Evolutionary conservation across 2,888 invertebrate species (phyloP), one percentile per base, ranked within the genome.

Genomic region (Troides oblongomaculatus): DNA sequence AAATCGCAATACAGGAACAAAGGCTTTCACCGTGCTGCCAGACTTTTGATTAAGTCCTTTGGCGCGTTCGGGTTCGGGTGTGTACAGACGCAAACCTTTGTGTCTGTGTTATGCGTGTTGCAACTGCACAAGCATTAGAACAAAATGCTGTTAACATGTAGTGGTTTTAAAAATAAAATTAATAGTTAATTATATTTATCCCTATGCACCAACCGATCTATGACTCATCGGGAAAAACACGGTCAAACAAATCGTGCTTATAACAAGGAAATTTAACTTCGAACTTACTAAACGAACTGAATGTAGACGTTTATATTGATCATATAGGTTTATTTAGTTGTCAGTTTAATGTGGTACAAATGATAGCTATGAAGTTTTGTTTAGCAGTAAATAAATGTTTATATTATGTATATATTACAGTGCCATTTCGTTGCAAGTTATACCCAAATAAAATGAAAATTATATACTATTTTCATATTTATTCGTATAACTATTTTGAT

Each of bases 1-100:
- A 56, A 63, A n/a, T 46, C 58, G 30, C 56, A 36, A 66, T 56
- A 39, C 56, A 56, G 58, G 21, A 58, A 70, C 66, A 66, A 66
- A 66, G 58, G 23, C 10, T 21, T 65, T 43, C 17, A 23, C 36
- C 30, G 60, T 53, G 46, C 59, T 18, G 66, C 3, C 58, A 53
- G 65, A 63, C 63, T 58, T 66, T 63, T 70, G 66, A 70, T 70
- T 66, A 66, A 59, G 63, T 66, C 70, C 70, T 70, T 70, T 70
- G 70, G 53, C 46, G 58, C 57, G 46, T 59, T 65, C 30, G 30
- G 39, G 39, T 50, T 21, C 21, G 21, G 21, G 21, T 36, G 60
- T 21, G 64, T 30, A 39, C 50, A 53, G 3, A 7, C 53, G n/a
- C 53, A 18, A n/a, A 30, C 30, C 30, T 30, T 30, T 30, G 30